Evolutionary conservation across 1,140 invertebrate genomes (phyloP).

Genomic region (Eumaeus atala): DNA sequence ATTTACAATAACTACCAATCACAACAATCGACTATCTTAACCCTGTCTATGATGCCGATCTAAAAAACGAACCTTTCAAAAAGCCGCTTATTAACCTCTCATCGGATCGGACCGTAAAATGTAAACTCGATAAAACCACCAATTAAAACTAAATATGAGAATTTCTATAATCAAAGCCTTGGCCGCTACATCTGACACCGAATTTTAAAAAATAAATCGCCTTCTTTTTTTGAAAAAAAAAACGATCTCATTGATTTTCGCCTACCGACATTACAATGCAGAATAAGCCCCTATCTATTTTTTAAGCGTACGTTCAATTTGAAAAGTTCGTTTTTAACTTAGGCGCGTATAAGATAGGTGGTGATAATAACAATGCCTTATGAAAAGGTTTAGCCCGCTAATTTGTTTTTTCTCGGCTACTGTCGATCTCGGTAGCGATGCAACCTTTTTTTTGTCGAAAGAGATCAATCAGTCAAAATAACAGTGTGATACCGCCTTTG

Average conservation of each 20-base stretch:
- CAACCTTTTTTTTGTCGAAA: conserved; percentile 67
- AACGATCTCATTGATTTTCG: conserved; percentile 69
- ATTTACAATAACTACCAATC: conserved; percentile 33
- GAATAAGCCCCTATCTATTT: conserved; percentile 23
- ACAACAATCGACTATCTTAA: conserved; percentile 26
- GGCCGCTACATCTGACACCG: conserved; percentile 70
- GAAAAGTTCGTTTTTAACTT: conserved; percentile 6
- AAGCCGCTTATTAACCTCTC: conserved; percentile 73
- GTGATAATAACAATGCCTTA: conserved; percentile 71
- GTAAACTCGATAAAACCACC: conserved; percentile 74
- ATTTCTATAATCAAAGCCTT: conserved; percentile 69
- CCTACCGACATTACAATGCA: conserved; percentile 32
- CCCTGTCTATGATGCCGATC: conserved; percentile 37
- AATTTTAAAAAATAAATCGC: conserved; percentile 66
- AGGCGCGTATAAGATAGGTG: conserved; percentile 42
- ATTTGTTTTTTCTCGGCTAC: conserved; percentile 74
- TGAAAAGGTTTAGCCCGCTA: conserved; percentile 73
- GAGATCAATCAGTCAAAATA: conserved; percentile 75
- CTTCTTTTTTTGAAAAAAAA: conserved; percentile 61
- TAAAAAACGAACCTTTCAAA: conserved; percentile 68
- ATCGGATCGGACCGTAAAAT: conserved; percentile 72
- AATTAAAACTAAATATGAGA: conserved; percentile 75
- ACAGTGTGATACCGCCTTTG: conserved; percentile 74
- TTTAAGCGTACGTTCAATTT: conserved; percentile 10
- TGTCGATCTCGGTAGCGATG: conserved; percentile 71